phyloP scores from a whole-genome alignment of 2,113 vertebrate species.

The Carlito syrichta region DNA sequence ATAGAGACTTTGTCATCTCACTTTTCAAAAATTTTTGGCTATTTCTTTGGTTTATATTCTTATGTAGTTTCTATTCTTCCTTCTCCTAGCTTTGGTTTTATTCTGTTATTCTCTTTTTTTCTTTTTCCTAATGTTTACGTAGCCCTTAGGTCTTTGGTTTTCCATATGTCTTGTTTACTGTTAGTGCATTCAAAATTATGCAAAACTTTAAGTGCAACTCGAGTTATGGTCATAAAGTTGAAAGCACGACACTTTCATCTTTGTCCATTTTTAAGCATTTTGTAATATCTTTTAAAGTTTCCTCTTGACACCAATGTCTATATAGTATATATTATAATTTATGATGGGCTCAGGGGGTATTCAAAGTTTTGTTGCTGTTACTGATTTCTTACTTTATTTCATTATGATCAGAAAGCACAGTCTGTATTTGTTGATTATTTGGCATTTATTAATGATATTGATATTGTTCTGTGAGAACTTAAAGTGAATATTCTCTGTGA shows the following conservation, averaged over 20 bases:
- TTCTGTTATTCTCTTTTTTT: neutral
- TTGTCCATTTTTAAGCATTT: neutral
- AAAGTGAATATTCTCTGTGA: neutral
- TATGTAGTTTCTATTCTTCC: neutral
- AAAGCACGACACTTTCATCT: neutral
- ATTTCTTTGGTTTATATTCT: neutral
- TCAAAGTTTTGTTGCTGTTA: neutral
- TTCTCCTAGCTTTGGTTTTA: neutral
- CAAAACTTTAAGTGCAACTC: neutral
- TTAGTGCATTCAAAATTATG: slow-evolving; percentile 1
- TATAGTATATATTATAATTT: neutral
- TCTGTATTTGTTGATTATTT: neutral
- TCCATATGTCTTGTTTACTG: neutral
- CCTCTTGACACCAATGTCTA: neutral
- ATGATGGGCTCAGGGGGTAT: neutral
- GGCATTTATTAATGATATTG: neutral
- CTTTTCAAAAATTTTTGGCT: neutral
- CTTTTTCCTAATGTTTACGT: neutral
- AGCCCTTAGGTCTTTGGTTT: neutral
- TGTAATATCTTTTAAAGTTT: neutral
- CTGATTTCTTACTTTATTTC: neutral
- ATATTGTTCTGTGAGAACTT: neutral
- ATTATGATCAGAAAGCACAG: neutral
- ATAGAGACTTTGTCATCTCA: neutral
- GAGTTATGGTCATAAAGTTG: neutral